These are phyloP conservation scores for Mobula hypostoma DNA, from an alignment of 2,113 vertebrate genomes.

Conservation along the genomic window DNA sequence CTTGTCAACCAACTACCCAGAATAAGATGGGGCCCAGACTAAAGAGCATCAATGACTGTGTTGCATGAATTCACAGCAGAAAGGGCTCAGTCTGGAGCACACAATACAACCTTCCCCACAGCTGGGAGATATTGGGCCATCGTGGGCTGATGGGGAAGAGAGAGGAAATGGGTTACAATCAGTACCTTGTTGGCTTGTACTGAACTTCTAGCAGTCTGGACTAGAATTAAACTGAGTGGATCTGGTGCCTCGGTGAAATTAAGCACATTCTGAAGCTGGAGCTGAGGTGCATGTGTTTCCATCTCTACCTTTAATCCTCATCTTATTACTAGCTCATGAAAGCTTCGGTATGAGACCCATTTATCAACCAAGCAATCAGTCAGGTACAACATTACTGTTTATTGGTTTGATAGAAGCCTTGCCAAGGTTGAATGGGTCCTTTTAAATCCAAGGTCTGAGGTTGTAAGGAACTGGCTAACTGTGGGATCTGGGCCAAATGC, in stretches of 20 bases:
- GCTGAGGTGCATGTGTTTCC: not conserved
- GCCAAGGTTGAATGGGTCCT: not conserved
- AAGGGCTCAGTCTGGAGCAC: too few species aligned
- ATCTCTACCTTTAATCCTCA: not conserved
- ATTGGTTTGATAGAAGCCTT: not conserved
- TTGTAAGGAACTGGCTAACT: not conserved
- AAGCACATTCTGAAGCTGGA: not conserved
- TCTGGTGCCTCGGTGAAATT: not conserved
- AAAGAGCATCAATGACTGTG: not conserved
- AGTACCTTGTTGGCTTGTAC: not conserved
- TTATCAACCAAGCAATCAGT: not conserved
- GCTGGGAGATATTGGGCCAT: not conserved
- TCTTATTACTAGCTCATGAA: not conserved
- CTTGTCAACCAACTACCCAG: too few species aligned
- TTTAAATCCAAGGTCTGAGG: not conserved
- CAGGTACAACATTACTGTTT: not conserved
- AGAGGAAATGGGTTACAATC: not conserved
- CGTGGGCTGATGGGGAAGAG: not conserved
- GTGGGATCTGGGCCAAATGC: too few species aligned
- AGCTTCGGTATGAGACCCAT: not conserved
- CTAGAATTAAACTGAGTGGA: not conserved
- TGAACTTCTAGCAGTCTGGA: not conserved
- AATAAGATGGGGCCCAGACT: not conserved
- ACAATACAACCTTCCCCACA: not conserved
- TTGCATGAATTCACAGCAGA: too few species aligned